Base-by-base conservation (phyloP, 1,140 invertebrate genomes). In the Camponotus pennsylvanicus region DNA sequence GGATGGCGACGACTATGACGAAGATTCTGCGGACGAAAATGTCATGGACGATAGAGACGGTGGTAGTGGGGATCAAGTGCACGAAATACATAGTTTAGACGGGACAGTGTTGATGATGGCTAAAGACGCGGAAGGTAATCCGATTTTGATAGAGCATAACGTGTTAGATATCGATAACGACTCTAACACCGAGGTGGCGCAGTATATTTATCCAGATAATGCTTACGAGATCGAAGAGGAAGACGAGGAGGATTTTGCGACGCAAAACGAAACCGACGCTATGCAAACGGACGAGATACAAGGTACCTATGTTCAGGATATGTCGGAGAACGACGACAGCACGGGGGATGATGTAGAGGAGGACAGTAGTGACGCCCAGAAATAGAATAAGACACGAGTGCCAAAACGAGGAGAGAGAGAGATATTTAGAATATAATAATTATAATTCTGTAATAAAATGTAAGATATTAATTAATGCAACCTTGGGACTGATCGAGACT, bases 91-190 rank as follows among this genome's bases (percentile, higher is more conserved):
- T 63, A 92, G 93, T 87, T 18, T 89, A 18, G 83, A 89, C 32
- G 94, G 94, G 11, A 93, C 94, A 32, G 94, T 95, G 18, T 86
- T 95, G 6, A 95, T 95, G 93, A 93, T 95, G 3, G 84, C 94
- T 1, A 88, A 64, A 21, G 73, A 85, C 3, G 71, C 82, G 70
- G 94, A 95, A 11, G 95, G 94, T 42, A 95, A 95, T 93, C 93
- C 94, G 32, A 95, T 95, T 84, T 91, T 95, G 37, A 94, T 95
- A 55, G 92, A 94, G 34, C 92, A 88, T 55, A 92, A 92, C n/a
- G 85, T 94, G 32, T 87, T 90, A 3, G 92, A 91, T 4, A 90
- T 93, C 0, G 91, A 92, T 40, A 93, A 94, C 27, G 94, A 94
- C 40, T 94, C 93, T 2, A 93, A 91, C 37, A 71, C 80, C 27